Base-by-base conservation (phyloP, 2,888 invertebrate species). In the Strigamia maritima region DNA sequence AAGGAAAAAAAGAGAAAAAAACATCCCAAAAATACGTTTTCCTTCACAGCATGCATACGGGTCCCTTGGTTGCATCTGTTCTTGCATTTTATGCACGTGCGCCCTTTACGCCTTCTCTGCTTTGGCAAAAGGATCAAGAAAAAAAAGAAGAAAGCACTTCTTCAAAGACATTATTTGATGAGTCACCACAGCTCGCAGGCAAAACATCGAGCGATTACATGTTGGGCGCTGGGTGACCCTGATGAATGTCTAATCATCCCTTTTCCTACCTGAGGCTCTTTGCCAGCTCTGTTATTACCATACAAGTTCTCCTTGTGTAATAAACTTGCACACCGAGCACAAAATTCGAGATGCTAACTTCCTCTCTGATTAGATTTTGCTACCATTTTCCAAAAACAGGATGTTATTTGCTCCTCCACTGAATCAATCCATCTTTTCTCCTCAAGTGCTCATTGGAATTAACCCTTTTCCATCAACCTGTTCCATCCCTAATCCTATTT, bases 111-210 rank as follows among this genome's bases (percentile, higher is more conserved):
- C 60, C 60, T 65, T 65, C 60, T 65, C 60, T 65, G 60, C 60
- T 65, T 65, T 65, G 60, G 60, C 60, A 65, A 65, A 65, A 65
- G 60, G 60, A 22, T 65, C 60, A 65, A 65, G 60, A 65, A 65
- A 65, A 65, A 54, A 65, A 65, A 65, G 60, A 65, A 65, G 60
- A 65, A 65, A 65, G 60, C 60, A 65, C 60, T 65, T 65, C 60
- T 65, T 65, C 60, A 65, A 65, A 65, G 60, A 65, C 60, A 65
- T 65, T 65, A 65, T 65, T 65, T 65, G 60, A 65, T 65, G 60
- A 65, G 60, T 65, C 60, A 65, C 60, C 60, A 65, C 60, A 65
- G 60, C 60, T 65, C 60, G 60, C 60, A 65, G 60, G 60, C 60
- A 65, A 60, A 65, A 65, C 60, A 65, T 65, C 60, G 22, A 65